Evolutionary conservation across 2,797 vertebrate species (phyloP).

Genomic region (Esox lucius): DNA sequence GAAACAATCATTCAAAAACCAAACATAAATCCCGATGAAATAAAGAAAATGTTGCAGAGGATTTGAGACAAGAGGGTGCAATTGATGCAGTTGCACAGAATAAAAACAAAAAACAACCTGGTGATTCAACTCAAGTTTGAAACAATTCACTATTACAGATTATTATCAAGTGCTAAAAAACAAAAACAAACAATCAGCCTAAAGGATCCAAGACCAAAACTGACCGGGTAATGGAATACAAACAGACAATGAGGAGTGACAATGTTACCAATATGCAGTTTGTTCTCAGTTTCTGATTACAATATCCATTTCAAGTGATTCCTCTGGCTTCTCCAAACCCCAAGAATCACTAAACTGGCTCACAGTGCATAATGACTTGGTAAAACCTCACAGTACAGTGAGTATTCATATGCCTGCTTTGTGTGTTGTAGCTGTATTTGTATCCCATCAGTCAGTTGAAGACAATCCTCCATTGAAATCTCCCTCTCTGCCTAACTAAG

Average conservation of each 20-base stretch:
- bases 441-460: conserved; percentile 48
- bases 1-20: conserved; percentile 39
- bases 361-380: conserved; percentile 50
- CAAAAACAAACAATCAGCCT: conserved; percentile 63
- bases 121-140: conserved; percentile 39
- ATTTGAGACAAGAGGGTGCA: conserved; percentile 31
- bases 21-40: conserved; percentile 19
- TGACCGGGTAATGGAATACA: conserved; percentile 64
- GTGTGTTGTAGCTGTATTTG: conserved; percentile 56
- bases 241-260: conserved; percentile 50
- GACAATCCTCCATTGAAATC: conserved; percentile 44
- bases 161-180: conserved; percentile 73
- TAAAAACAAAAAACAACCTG: conserved; percentile 26
- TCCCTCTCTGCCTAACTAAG: conserved; percentile 52
- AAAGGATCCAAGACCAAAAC: conserved; percentile 45
- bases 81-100: conserved; percentile 43
- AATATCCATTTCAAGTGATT: conserved; percentile 22
- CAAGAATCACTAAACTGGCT: conserved; percentile 29
- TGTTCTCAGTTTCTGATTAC: conserved; percentile 36
- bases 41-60: conserved; percentile 5
- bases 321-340: conserved; percentile 42
- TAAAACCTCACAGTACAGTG: conserved; percentile 28
- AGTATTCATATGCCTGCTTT: conserved; percentile 49
- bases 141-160: conserved; percentile 65
- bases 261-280: conserved; percentile 50